Evolutionary conservation across 2,113 vertebrate genomes (phyloP), one percentile per base, ranked within the genome.

Genomic region (Epinephelus moara): DNA sequence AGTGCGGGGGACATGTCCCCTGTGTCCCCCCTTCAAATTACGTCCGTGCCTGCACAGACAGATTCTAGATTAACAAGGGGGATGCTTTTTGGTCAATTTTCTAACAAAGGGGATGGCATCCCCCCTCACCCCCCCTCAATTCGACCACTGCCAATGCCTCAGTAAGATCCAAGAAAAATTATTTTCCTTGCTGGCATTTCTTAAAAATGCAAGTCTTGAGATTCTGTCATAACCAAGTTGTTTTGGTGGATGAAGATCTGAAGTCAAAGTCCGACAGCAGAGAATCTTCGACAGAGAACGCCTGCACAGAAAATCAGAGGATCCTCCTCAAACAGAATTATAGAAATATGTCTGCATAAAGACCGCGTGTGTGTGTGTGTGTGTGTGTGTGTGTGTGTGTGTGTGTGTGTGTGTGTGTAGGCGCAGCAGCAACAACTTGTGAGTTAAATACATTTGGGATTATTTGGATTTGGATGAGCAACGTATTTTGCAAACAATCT

Each of bases 401-500:
- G 30, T 30, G 30, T 30, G 30, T 30, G 30, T 30, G 30, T 30
- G 25, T 25, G 30, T 30, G 30, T 30, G 47, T n/a, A 25, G 70
- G 17, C 70, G 6, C 21, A 68, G 70, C 45, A 40, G 70, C 53
- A 60, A 30, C 63, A 17, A 40, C 55, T 45, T 53, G 55, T 30
- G 55, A 74, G 17, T 23, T 55, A 45, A 62, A 75, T 27, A 61
- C 55, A 18, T 62, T 45, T 55, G 56, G 33, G 23, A 21, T 53
- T 75, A 67, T 63, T 63, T 76, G 33, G 23, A 55, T 70, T 76
- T 75, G 37, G 11, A 70, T 18, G 55, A 69, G 71, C 9, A 33
- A 55, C 47, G 33, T n/a, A 27, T 56, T 72, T 64, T 53, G 47
- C 5, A 3, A 49, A 37, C 7, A 59, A 49, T 42, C 42, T 42